Conservation (phyloP, 2,797 vertebrate species). For the Valencia hispanica region DNA sequence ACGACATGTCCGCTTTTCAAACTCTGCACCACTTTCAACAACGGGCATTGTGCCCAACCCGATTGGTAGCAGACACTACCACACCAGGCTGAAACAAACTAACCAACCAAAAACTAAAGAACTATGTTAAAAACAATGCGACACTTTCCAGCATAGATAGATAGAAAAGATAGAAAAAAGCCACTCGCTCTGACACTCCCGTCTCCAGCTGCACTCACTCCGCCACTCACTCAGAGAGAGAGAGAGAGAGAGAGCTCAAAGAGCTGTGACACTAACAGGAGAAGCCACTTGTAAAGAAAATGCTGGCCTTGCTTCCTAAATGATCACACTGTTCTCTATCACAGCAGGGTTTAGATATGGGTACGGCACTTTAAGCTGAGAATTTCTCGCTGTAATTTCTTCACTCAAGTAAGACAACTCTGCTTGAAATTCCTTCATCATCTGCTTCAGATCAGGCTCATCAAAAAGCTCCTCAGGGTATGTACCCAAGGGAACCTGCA, state of each 20-base stretch:
- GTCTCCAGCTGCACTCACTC: not conserved
- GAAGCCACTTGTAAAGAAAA: not conserved
- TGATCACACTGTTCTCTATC: slow-evolving; percentile 56
- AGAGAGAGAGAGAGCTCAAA: not conserved
- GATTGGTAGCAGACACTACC: no score
- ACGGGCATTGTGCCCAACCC: no score
- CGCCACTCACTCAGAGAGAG: not conserved
- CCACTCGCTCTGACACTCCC: not conserved
- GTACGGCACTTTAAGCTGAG: slow-evolving; percentile 69
- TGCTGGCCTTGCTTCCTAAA: slow-evolving; percentile 8
- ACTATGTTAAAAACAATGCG: not conserved
- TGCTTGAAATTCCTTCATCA: slow-evolving; percentile 67
- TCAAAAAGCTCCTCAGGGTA: slow-evolving; percentile 77
- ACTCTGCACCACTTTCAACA: no score
- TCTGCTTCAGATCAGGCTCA: slow-evolving; percentile 48
- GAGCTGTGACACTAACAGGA: not conserved
- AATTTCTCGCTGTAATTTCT: slow-evolving; percentile 71
- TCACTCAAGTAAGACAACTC: slow-evolving; percentile 67
- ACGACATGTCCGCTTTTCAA: no score
- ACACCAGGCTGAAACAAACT: no score
- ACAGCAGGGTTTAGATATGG: slow-evolving; percentile 46
- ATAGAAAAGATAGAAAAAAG: not conserved
- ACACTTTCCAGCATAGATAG: no score
- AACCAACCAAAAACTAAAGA: no score
- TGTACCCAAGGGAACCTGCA: slow-evolving; percentile 73